A percentile compares a stretch with the other conserved stretches of the same genome.
Conservation (phyloP, 2,113 vertebrate species). For the Tenrec ecaudatus region DNA sequence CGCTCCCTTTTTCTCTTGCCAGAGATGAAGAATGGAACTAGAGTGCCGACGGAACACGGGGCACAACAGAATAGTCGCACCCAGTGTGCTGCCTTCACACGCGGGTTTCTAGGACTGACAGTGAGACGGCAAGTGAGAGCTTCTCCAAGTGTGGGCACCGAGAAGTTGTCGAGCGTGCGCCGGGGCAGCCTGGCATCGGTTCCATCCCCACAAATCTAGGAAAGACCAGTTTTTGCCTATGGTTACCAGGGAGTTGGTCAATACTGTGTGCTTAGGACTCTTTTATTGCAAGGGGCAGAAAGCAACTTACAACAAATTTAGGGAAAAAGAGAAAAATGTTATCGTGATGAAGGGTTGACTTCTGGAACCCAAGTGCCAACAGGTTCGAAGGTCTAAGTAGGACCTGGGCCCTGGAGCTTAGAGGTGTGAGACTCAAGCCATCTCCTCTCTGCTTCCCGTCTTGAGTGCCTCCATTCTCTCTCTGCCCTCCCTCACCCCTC, state of each 20-base stretch:
- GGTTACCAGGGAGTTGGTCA: not conserved
- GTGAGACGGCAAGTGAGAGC: not conserved
- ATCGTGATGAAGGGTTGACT: not conserved
- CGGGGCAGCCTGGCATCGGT: not conserved
- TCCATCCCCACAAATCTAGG: not conserved
- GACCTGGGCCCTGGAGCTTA: not conserved
- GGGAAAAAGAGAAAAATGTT: not conserved
- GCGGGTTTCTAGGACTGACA: conserved; percentile 55
- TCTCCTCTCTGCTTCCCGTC: no score
- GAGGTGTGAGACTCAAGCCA: not conserved
- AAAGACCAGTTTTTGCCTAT: not conserved
- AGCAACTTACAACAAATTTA: not conserved
- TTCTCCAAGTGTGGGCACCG: conserved; percentile 21
- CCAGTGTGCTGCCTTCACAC: conserved; percentile 12
- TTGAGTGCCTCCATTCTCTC: no score
- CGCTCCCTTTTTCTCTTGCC: conserved; percentile 63
- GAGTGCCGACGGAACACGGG: conserved; percentile 45
- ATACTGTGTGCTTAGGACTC: not conserved
- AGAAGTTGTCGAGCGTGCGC: not conserved
- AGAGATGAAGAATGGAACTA: conserved; percentile 72
- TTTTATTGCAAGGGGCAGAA: not conserved
- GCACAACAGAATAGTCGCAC: conserved; percentile 56
- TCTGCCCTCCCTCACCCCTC: no score
- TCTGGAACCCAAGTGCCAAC: not conserved
- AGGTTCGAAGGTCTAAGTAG: not conserved